Evolutionary conservation across 2,797 vertebrate genomes (phyloP).

Genomic region (Typhlichthys subterraneus): DNA sequence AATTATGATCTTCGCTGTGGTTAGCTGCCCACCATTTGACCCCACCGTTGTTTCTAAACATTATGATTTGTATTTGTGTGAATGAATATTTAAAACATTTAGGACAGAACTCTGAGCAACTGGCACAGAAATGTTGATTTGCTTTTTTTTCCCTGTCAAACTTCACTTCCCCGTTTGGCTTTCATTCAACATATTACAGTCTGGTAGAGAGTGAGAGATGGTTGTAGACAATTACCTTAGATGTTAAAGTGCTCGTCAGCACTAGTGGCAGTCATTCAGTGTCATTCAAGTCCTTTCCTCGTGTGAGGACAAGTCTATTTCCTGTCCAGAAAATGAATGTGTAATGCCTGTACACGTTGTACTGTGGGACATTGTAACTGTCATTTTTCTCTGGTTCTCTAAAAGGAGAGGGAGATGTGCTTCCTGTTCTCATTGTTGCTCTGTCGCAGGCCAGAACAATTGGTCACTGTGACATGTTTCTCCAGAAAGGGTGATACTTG

Average conservation of each 20-base stretch:
- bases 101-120: constrained; percentile 53
- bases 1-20: constrained; percentile 33
- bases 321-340: constrained; percentile 1
- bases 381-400: constrained; percentile 13
- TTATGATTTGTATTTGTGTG: constrained; percentile 23
- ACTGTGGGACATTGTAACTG: constrained; percentile 22
- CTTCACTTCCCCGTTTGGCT: too few relatives aligned
- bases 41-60: constrained; percentile 15
- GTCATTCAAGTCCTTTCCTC: background rate
- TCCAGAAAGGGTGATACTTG: constrained; percentile 27
- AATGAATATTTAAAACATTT: constrained; percentile 49
- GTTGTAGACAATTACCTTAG: too few relatives aligned
- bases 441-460: constrained; percentile 46
- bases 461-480: constrained; percentile 43
- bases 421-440: constrained; percentile 64
- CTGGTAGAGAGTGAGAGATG: too few relatives aligned
- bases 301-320: background rate
- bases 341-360: constrained; percentile 5
- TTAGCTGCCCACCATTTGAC: constrained; percentile 23
- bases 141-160: background rate
- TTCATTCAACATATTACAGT: too few relatives aligned
- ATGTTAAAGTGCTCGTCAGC: too few relatives aligned
- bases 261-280: too few relatives aligned
- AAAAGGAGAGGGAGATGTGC: constrained; percentile 29
- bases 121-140: constrained; percentile 25